Percentiles rank a stretch among this genome's conserved stretches.
Conservation (phyloP, 2,797 vertebrate species). For the Taeniopygia guttata region DNA sequence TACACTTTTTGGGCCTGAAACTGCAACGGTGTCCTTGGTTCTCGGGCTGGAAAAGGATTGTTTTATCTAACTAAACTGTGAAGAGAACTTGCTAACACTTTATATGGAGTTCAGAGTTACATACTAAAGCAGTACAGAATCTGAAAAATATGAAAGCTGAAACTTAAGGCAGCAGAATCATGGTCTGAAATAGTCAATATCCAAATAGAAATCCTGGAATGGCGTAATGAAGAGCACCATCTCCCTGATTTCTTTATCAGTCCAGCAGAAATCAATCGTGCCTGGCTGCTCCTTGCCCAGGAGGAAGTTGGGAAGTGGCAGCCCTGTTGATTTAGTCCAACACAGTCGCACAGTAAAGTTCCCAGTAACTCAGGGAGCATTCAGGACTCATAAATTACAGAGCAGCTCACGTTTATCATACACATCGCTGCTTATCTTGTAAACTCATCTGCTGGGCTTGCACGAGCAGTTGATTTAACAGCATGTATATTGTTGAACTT, state of each 20-base stretch:
- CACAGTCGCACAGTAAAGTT: neutral
- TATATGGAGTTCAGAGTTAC: neutral
- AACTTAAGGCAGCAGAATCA: neutral
- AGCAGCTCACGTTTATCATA: conserved; percentile 58
- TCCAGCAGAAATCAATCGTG: neutral
- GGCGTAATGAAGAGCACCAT: neutral
- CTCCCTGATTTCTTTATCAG: neutral
- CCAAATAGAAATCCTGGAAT: neutral
- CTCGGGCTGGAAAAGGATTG: neutral
- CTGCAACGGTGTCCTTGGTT: neutral
- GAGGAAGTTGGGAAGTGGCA: neutral
- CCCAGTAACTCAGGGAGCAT: neutral
- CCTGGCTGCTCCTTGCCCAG: neutral
- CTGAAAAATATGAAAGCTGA: neutral
- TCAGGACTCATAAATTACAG: conserved; percentile 25
- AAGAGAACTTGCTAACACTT: neutral
- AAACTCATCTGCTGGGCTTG: conserved; percentile 64
- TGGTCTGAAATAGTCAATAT: fast-evolving
- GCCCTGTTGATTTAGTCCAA: neutral
- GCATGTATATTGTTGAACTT: conserved; percentile 57
- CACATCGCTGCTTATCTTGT: conserved; percentile 61
- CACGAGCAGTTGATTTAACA: conserved; percentile 63
- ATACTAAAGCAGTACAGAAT: neutral
- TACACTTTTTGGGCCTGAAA: neutral
- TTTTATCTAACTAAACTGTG: neutral